Evolutionary conservation across 1,140 invertebrate genomes (phyloP), one percentile per base, ranked within the genome.

Genomic region (Streblospio benedicti): DNA sequence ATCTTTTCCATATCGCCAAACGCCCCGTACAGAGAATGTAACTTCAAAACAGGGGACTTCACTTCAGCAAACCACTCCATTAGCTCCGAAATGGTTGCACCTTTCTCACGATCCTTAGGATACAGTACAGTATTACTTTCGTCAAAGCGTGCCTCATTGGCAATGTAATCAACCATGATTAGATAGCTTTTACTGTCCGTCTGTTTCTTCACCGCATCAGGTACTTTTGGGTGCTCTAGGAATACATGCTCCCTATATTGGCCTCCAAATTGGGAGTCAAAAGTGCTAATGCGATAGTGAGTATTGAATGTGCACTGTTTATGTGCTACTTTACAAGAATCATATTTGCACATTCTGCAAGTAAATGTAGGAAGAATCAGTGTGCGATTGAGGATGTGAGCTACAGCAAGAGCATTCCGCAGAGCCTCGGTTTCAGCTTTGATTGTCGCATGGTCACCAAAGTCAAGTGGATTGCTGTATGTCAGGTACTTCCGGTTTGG

Each of bases 181-280:
- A n/a, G n/a, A n/a, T n/a, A n/a, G n/a, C n/a, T n/a, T n/a, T n/a
- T n/a, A n/a, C n/a, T n/a, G n/a, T n/a, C n/a, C n/a, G n/a, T n/a
- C n/a, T n/a, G n/a, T n/a, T n/a, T n/a, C n/a, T n/a, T n/a, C n/a
- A n/a, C n/a, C n/a, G n/a, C n/a, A n/a, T n/a, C n/a, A n/a, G 55
- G 43, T 18, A 62, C 55, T 5, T 41, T 25, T 16, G 60, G 60
- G 38, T 62, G 43, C 9, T 50, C 28, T 32, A 62, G 45, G 31
- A 62, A 62, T 0, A 32, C 28, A 49, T 49, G 60, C 35, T 62
- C 60, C 2, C 60, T 43, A 31, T 62, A 62, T 27, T 50, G 20
- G 4, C 41, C 33, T 16, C 18, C 20, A 30, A 62, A 62, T 23
- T 32, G 20, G n/a, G 27, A 27, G 27, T 62, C 60, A 23, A 62